Base-by-base conservation (phyloP, 2,888 invertebrate species). In the Dynastes tityus region DNA sequence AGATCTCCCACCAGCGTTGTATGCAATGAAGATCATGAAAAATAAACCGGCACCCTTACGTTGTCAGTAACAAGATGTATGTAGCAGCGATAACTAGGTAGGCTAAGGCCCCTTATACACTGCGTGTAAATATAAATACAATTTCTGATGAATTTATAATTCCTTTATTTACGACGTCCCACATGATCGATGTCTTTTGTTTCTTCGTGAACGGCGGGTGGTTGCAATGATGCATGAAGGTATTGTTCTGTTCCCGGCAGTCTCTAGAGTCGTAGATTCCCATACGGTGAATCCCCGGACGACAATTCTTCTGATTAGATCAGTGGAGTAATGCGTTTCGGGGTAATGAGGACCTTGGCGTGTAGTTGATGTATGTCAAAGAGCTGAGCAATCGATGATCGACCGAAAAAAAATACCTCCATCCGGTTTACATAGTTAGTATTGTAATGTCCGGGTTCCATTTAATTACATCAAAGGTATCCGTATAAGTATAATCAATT, bases 241-340 rank as follows among this genome's bases (percentile, higher is more conserved):
- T 51, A 58, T 61, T 64, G 63, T 75, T 61, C 75, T 63, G 80
- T 80, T 76, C 80, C 80, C 70, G 67, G 32, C 63, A 13, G 63
- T 63, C n/a, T 63, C 63, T 32, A 32, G 78, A 77, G 80, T 63
- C 76, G 78, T 37, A 5, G 80, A 80, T 81, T 79, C 76, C 78
- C 78, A 76, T 70, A 78, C 77, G 61, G 78, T 51, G 68, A 67
- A 76, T 81, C 80, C 80, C 80, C 68, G 78, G 80, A 78, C 78
- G 76, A 79, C 80, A 81, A 81, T 81, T 81, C 77, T 58, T 78
- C 76, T 77, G 80, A 81, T 81, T 81, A 80, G 77, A 81, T 81
- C 79, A 80, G 80, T 51, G 40, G 78, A 79, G 78, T 80, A 80
- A 80, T 80, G 79, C 68, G 64, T 76, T 79, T 77, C 79, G 40